phyloP scores from a whole-genome alignment of 2,797 vertebrate species.

The Leuciscus waleckii region DNA sequence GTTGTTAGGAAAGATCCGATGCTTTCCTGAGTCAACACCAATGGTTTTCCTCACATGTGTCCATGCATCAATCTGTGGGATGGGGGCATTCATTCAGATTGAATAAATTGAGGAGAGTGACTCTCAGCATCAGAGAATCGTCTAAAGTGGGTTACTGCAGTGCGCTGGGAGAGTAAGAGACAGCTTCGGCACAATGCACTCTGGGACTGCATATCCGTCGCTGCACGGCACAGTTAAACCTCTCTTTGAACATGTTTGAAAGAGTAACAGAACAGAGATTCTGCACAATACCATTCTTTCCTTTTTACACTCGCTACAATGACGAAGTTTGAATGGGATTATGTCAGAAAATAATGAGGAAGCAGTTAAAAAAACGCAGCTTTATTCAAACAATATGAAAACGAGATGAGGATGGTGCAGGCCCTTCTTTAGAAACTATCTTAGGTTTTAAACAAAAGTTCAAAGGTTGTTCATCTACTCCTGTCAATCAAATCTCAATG shows the following conservation, averaged over 20 bases:
- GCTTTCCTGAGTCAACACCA: neutral
- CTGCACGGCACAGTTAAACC: conserved; percentile 39
- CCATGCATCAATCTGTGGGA: neutral
- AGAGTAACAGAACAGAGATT: conserved; percentile 64
- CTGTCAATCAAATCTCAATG: neutral
- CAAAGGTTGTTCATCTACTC: no score
- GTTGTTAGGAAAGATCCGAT: neutral
- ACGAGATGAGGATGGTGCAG: neutral
- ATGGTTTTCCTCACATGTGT: neutral
- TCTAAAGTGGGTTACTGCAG: conserved; percentile 40
- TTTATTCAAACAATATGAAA: conserved; percentile 29
- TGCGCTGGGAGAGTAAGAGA: conserved; percentile 7
- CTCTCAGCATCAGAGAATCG: conserved; percentile 15
- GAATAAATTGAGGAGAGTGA: conserved; percentile 10
- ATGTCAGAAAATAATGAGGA: conserved; percentile 64
- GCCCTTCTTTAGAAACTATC: neutral
- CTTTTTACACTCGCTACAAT: conserved; percentile 52
- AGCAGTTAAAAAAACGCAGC: neutral
- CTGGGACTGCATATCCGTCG: conserved; percentile 5
- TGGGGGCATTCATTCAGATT: neutral
- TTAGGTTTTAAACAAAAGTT: neutral
- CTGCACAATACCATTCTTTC: conserved; percentile 64
- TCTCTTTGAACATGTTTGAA: conserved; percentile 46
- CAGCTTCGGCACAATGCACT: conserved; percentile 31
- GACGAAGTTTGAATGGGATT: conserved; percentile 71